Evolutionary conservation across 2,113 vertebrate genomes (phyloP).

Genomic region (Symphodus melops): DNA sequence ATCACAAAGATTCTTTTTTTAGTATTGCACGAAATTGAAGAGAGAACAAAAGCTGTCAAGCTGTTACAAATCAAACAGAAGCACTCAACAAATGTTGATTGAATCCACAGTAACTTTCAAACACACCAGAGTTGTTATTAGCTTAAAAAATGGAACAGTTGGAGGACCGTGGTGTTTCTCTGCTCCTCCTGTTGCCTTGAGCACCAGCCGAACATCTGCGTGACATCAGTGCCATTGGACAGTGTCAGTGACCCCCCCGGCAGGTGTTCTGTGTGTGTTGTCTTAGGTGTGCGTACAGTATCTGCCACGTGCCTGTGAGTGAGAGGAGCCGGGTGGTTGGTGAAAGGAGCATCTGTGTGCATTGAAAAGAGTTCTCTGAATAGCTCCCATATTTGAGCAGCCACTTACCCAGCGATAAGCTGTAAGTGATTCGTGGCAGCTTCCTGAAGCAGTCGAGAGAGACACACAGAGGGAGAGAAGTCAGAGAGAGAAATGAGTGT

Average conservation of each 20-base stretch:
- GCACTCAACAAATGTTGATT: background rate
- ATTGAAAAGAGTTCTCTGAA: conserved; percentile 70
- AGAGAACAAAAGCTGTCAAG: background rate
- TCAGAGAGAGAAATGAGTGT: conserved; percentile 52
- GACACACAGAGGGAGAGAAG: background rate
- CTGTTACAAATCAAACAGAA: too few relatives aligned
- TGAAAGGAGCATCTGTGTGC: conserved; percentile 74
- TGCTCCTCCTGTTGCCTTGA: conserved; percentile 13
- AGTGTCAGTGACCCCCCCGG: conserved; percentile 61
- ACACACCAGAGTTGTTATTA: too few relatives aligned
- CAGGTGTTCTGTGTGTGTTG: conserved; percentile 42
- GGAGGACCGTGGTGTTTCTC: background rate
- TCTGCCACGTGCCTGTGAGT: conserved; percentile 9
- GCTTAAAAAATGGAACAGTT: too few relatives aligned
- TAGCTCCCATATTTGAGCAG: conserved; percentile 72
- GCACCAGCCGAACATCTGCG: conserved; percentile 62
- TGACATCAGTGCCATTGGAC: conserved; percentile 44
- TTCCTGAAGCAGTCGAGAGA: conserved; percentile 60
- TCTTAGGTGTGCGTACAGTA: conserved; percentile 26
- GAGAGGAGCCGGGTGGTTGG: conserved; percentile 11
- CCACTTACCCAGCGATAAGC: conserved; percentile 70
- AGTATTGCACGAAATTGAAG: too few relatives aligned
- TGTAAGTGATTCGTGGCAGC: conserved; percentile 71
- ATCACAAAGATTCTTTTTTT: too few relatives aligned
- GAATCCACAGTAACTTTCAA: background rate